Base-by-base conservation (phyloP, 2,797 vertebrate species). In the Coregonus sp. region DNA sequence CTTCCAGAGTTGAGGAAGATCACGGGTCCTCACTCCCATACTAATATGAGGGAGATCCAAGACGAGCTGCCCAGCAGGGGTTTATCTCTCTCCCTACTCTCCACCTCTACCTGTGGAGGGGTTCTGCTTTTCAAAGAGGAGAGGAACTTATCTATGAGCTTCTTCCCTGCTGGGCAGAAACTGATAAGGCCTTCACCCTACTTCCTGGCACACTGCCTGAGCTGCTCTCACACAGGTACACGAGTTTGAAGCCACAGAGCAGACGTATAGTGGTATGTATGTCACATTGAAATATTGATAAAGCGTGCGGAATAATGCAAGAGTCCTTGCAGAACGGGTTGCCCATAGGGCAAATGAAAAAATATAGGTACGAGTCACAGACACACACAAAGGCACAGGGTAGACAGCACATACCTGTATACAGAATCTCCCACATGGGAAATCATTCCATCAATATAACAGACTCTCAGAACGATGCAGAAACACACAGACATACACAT, bases 251-350 rank as follows among this genome's bases (percentile, higher is more conserved):
- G 15, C 6, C n/a, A 50, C 4, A 61, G 15, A 29, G 16, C 51
- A 59, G 52, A 37, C n/a, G 11, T 74, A 50, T 3, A 1, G 2
- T 15, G 18, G 47, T 52, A 56, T 33, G 15, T 52, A 73, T 7
- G 15, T 67, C 65, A 61, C 40, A 67, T 3, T 78, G 63, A 83
- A 82, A 81, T 77, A 82, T 82, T 61, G 74, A 82, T 78, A 78
- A 59, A 72, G 25, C 59, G 52, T 4, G 16, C 51, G 1, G 75
- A 75, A 70, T 68, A 16, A 70, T 70, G 56, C 37, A 66, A 18
- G 52, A 70, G 29, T 33, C 70, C 61, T 37, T 1, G 63, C 18
- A 52, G 29, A 71, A 66, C 14, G 6, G 37, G 75, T 81, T 29
- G 35, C 33, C 74, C 72, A 63, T 76, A 77, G 18, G n/a, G 6